A percentile compares a stretch with the other conserved stretches of the same genome.
These are phyloP conservation scores for Brachionus manjavacas DNA, from an alignment of 1,140 invertebrate genomes.

Conservation along the genomic window DNA sequence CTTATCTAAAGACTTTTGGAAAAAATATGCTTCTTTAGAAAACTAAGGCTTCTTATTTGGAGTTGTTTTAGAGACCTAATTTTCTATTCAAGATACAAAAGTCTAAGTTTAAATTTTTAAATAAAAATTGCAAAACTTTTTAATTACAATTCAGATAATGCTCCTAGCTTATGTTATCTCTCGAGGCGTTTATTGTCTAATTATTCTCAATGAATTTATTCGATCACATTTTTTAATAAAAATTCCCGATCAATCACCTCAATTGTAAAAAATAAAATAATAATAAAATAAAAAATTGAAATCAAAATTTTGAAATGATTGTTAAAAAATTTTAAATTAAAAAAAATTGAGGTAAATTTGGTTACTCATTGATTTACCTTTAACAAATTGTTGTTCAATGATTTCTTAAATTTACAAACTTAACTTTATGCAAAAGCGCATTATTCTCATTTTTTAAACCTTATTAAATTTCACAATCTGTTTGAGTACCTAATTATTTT, in stretches of 20 bases:
- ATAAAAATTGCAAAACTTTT: not conserved
- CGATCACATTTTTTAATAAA: too few relatives aligned
- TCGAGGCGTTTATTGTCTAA: too few relatives aligned
- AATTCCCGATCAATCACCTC: not conserved
- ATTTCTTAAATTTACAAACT: not conserved
- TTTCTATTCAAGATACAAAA: not conserved
- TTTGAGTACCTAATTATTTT: not conserved
- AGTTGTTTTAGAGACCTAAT: not conserved
- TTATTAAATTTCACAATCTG: not conserved
- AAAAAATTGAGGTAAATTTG: too few relatives aligned
- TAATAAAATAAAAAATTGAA: too few relatives aligned
- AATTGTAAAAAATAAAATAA: not conserved
- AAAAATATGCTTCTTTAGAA: not conserved
- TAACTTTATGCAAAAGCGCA: not conserved
- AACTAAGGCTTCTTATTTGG: not conserved
- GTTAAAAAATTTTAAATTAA: not conserved
- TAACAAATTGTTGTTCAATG: not conserved
- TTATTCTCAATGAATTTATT: too few relatives aligned
- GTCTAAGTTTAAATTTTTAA: not conserved
- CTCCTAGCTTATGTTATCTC: too few relatives aligned
- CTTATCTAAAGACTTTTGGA: not conserved
- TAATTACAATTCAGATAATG: not conserved
- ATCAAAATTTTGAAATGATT: not conserved
- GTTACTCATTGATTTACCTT: not conserved
- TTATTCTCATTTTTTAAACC: not conserved